Evolutionary conservation across 2,888 invertebrate species (phyloP).

Genomic region (Diadegma fenestrale): DNA sequence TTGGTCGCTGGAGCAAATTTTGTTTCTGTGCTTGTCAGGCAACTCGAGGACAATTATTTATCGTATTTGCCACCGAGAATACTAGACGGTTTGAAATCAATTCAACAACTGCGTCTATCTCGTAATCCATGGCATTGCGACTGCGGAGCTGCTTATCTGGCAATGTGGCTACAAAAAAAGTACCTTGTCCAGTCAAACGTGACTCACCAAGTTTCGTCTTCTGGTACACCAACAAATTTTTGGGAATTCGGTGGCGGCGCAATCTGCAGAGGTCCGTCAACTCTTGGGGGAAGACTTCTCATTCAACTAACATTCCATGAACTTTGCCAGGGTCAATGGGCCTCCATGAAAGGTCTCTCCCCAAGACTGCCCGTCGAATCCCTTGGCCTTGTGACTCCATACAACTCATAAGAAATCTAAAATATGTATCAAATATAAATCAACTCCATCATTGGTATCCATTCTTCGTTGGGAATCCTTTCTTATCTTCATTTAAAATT

Average conservation of each 20-base stretch:
- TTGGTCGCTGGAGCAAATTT: not conserved
- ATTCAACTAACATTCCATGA: conserved; percentile 90
- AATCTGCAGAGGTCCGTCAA: conserved; percentile 89
- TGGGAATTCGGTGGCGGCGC: conserved; percentile 82
- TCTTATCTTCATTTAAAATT: not conserved
- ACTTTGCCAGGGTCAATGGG: conserved; percentile 92
- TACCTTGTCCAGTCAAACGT: conserved; percentile 69
- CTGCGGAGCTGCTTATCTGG: conserved; percentile 90
- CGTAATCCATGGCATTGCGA: conserved; percentile 94
- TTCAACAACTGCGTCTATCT: conserved; percentile 89
- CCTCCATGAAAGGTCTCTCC: conserved; percentile 90
- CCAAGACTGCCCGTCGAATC: conserved; percentile 87
- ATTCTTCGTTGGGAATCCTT: not conserved
- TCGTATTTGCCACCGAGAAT: conserved; percentile 89
- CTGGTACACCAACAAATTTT: conserved; percentile 67
- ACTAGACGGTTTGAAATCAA: conserved; percentile 88
- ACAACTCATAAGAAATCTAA: not conserved
- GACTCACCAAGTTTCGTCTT: conserved; percentile 26
- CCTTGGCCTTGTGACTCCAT: conserved; percentile 40
- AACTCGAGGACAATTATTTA: conserved; percentile 91
- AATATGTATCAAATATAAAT: not conserved
- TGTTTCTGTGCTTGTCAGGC: conserved; percentile 86
- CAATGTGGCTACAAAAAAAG: conserved; percentile 86
- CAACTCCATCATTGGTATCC: not conserved
- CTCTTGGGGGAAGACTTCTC: conserved; percentile 89